These are phyloP conservation scores for Cephus rjabovi DNA, from an alignment of 2,888 invertebrate genomes.

Conservation along the genomic window DNA sequence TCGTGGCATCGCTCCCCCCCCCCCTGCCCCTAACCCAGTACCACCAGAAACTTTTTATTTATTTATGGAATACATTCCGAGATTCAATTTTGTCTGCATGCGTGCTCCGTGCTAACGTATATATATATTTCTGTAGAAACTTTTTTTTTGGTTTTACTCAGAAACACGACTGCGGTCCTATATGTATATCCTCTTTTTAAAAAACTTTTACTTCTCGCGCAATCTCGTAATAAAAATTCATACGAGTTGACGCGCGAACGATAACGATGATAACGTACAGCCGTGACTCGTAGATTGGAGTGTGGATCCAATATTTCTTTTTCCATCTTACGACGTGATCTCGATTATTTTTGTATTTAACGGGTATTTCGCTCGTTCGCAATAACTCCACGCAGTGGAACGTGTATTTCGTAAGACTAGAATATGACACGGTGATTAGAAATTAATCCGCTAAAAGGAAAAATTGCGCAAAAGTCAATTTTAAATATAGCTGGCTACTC, in stretches of 20 bases:
- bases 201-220: background rate
- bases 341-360: background rate
- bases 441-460: background rate
- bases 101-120: slow-evolving; percentile 13
- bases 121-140: background rate
- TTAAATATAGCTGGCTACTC: background rate
- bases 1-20: slow-evolving; percentile 45
- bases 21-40: slow-evolving; percentile 54
- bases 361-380: background rate
- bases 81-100: slow-evolving; percentile 41
- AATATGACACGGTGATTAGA: background rate
- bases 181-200: background rate
- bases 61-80: slow-evolving; percentile 49
- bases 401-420: background rate
- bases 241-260: background rate
- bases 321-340: background rate
- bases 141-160: background rate
- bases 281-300: background rate
- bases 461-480: background rate
- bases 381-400: background rate
- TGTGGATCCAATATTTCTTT: background rate
- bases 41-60: slow-evolving; percentile 41
- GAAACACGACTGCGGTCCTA: background rate
- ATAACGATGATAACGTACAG: background rate
- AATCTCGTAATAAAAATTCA: background rate